phyloP scores from a whole-genome alignment of 2,888 invertebrate genomes.

The Ennomos erosarius region DNA sequence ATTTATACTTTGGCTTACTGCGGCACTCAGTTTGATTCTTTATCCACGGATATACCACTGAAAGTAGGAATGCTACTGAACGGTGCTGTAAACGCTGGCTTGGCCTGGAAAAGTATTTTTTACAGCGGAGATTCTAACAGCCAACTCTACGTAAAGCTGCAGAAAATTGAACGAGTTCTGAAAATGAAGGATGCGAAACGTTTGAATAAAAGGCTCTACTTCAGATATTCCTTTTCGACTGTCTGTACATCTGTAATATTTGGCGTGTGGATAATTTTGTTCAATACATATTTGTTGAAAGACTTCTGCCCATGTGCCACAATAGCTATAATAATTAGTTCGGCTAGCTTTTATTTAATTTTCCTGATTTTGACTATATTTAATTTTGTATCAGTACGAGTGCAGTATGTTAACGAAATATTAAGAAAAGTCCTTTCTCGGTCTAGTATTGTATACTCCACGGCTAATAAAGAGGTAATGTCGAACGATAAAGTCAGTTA shows the following conservation, averaged over 20 bases:
- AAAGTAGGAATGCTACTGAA: constrained; percentile 50
- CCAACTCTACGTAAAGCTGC: constrained; percentile 64
- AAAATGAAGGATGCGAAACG: constrained; percentile 46
- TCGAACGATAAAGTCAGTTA: constrained; percentile 27
- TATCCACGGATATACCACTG: constrained; percentile 46
- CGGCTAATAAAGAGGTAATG: constrained; percentile 1
- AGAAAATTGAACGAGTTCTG: constrained; percentile 60
- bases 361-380: constrained; percentile 50
- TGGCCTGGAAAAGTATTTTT: constrained; percentile 51
- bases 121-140: constrained; percentile 41
- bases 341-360: constrained; percentile 50
- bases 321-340: constrained; percentile 38
- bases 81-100: constrained; percentile 41
- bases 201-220: constrained; percentile 46
- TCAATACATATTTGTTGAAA: constrained; percentile 45
- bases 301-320: constrained; percentile 44
- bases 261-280: constrained; percentile 38
- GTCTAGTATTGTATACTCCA: constrained; percentile 15
- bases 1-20: constrained; percentile 43
- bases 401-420: constrained; percentile 52
- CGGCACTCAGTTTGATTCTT: constrained; percentile 38
- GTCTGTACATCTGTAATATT: constrained; percentile 17
- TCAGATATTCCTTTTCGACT: constrained; percentile 24
- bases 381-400: constrained; percentile 47
- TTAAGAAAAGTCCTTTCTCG: constrained; percentile 39